Evolutionary conservation across 2,888 invertebrate genomes (phyloP).

Genomic region (Mayetiola destructor): DNA sequence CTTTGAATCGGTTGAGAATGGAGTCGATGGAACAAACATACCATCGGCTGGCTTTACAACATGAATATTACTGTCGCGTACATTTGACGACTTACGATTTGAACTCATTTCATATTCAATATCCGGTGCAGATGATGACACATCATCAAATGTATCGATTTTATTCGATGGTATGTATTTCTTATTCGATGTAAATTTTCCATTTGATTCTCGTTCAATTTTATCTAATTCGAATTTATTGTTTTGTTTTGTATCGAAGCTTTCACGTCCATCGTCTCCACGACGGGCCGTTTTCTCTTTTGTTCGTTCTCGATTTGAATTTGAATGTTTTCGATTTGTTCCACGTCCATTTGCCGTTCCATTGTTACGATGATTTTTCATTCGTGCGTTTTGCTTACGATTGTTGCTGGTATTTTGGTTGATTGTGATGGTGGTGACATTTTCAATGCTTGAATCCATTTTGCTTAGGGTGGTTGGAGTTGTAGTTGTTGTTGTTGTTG

Average conservation of each 20-base stretch:
- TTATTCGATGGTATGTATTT: slow-evolving; percentile 2
- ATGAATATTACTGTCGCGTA: slow-evolving; percentile 33
- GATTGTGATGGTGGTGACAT: neutral
- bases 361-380: neutral
- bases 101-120: neutral
- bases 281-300: slow-evolving; percentile 19
- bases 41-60: slow-evolving; percentile 29
- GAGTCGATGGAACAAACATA: slow-evolving; percentile 28
- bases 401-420: neutral
- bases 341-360: neutral
- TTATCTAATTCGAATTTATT: slow-evolving; percentile 22
- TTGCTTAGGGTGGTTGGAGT: neutral
- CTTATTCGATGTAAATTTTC: neutral
- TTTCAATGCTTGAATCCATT: neutral
- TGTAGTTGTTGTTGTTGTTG: neutral
- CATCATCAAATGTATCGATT: neutral
- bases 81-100: slow-evolving; percentile 19
- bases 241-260: slow-evolving; percentile 20
- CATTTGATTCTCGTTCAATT: neutral
- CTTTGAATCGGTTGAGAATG: slow-evolving; percentile 32
- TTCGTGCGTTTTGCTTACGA: slow-evolving; percentile 3
- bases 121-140: neutral
- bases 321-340: neutral
- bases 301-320: neutral
- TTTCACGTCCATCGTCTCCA: slow-evolving; percentile 18